phyloP scores from a whole-genome alignment of 2,888 invertebrate genomes.

The Callinectes sapidus region DNA sequence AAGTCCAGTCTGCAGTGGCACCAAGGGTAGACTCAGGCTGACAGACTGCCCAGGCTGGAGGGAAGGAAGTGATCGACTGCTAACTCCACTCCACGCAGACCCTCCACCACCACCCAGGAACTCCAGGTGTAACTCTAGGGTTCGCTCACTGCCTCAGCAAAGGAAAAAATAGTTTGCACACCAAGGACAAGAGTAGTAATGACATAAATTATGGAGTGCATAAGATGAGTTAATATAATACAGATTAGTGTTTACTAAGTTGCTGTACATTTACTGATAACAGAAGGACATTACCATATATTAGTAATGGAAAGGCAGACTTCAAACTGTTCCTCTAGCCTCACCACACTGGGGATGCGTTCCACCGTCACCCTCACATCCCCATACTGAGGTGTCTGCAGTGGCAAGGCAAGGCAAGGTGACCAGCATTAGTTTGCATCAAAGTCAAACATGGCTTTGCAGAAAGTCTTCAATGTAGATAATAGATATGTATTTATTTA shows the following conservation, averaged over 20 bases:
- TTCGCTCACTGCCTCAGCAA: conserved; percentile 49
- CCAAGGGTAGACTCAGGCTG: conserved; percentile 50
- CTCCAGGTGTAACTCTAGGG: conserved; percentile 64
- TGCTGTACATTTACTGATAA: not conserved
- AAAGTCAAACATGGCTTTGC: not conserved
- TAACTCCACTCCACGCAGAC: conserved; percentile 71
- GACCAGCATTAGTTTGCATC: not conserved
- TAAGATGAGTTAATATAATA: too few species aligned
- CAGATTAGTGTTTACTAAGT: too few species aligned
- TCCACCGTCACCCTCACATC: conserved; percentile 92
- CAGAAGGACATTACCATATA: conserved; percentile 80
- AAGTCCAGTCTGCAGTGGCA: conserved; percentile 69
- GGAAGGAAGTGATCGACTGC: conserved; percentile 51
- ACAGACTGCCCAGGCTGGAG: conserved; percentile 59
- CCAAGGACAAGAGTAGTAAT: not conserved
- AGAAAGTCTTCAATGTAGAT: too few species aligned
- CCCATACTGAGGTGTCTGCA: conserved; percentile 91
- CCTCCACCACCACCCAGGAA: conserved; percentile 66
- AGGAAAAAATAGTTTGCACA: not conserved
- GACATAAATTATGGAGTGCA: not conserved
- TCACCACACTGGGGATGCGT: conserved; percentile 88
- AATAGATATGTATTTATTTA: too few species aligned
- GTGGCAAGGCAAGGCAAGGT: conserved; percentile 70
- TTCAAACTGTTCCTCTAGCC: conserved; percentile 88
- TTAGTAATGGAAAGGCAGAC: conserved; percentile 87